Evolutionary conservation across 2,797 vertebrate species (phyloP).

Genomic region (Tarsius wallacei): DNA sequence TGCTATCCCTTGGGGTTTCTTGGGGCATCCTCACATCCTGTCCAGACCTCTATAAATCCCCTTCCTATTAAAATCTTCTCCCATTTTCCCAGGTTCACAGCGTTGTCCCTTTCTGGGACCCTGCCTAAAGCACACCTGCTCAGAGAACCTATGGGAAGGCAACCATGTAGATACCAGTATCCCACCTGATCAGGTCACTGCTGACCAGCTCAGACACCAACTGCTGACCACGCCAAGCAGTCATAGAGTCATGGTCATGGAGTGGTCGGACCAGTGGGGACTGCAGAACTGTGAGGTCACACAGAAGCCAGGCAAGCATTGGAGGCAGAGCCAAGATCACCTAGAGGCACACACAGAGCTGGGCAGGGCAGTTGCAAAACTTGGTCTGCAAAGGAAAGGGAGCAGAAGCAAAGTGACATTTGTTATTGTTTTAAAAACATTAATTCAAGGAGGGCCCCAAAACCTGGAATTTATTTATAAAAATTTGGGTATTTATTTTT

Average conservation of each 20-base stretch:
- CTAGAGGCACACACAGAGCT: not conserved
- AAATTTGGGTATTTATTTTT: too few relatives aligned
- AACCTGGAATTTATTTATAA: too few relatives aligned
- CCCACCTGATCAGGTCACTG: not conserved
- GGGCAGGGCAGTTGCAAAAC: not conserved
- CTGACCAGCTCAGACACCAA: not conserved
- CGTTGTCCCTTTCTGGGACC: not conserved
- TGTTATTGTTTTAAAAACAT: slow-evolving; percentile 4
- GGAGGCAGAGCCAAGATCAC: not conserved
- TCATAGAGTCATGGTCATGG: not conserved
- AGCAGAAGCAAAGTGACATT: not conserved
- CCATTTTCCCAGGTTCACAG: not conserved
- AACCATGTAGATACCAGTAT: not conserved
- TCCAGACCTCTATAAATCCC: not conserved
- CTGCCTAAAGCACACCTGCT: not conserved
- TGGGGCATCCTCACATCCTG: not conserved
- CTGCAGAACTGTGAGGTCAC: not conserved
- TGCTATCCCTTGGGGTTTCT: not conserved
- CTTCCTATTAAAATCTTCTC: not conserved
- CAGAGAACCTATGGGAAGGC: not conserved
- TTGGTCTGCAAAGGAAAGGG: not conserved
- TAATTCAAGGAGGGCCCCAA: not conserved
- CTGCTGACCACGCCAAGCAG: not conserved
- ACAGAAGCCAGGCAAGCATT: not conserved
- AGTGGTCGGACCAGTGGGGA: not conserved